Evolutionary conservation across 92 coral and sea anemone species (phyloP).

Genomic region (Galaxea fascicularis): DNA sequence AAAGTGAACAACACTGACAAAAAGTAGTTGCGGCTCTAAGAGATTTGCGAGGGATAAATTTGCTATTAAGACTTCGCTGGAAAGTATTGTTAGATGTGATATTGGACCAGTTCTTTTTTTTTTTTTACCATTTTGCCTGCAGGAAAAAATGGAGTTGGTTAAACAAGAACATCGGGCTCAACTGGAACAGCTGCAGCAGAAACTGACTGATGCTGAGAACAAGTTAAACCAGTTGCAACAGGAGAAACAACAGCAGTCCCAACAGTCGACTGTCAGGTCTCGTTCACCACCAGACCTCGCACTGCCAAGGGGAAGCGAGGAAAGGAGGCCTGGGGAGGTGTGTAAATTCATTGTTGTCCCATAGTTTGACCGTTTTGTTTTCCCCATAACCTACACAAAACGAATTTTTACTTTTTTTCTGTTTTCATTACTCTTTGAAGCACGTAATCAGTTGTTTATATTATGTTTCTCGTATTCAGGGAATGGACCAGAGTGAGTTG

Average conservation of each 20-base stretch:
- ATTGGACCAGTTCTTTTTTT: neutral
- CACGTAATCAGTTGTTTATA: neutral
- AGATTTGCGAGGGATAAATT: too few species aligned
- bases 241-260: slow-evolving; percentile 58
- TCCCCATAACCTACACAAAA: too few species aligned
- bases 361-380: too few species aligned
- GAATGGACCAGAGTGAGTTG: slow-evolving; percentile 95
- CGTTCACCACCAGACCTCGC: slow-evolving; percentile 69
- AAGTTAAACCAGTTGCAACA: slow-evolving; percentile 65
- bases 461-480: slow-evolving; percentile 50
- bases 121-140: neutral
- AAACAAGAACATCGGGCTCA: slow-evolving; percentile 82
- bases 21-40: too few species aligned
- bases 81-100: neutral
- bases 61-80: too few species aligned
- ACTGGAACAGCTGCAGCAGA: slow-evolving; percentile 77
- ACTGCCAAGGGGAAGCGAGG: slow-evolving; percentile 75
- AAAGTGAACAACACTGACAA: too few species aligned
- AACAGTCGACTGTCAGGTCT: slow-evolving; percentile 51
- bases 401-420: too few species aligned
- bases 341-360: neutral
- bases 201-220: slow-evolving; percentile 84
- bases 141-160: slow-evolving; percentile 84
- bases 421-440: neutral
- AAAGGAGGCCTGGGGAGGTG: slow-evolving; percentile 98